phyloP scores from a whole-genome alignment of 2,888 invertebrate species.

The Harpalus rubripes region DNA sequence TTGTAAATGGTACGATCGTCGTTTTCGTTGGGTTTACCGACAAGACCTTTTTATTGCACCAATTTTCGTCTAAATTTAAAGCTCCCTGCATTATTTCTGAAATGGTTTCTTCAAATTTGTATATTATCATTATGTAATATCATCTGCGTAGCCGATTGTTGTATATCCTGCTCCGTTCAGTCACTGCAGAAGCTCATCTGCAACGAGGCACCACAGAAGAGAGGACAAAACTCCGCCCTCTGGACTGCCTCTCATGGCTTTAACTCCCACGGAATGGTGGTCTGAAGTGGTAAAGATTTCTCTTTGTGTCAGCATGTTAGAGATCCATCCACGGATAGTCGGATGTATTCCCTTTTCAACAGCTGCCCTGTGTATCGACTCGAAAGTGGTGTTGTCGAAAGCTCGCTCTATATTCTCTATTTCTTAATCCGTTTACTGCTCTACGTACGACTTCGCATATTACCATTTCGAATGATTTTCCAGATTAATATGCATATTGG shows the following conservation, averaged over 20 bases:
- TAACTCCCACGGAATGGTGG: background rate
- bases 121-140: background rate
- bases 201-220: background rate
- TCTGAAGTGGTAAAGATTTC: background rate
- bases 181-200: background rate
- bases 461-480: background rate
- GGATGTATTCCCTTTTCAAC: background rate
- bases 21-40: too few species aligned
- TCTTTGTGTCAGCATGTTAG: too few species aligned
- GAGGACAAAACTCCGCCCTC: background rate
- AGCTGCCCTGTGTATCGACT: constrained; percentile 61
- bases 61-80: too few species aligned
- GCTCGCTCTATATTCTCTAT: constrained; percentile 69
- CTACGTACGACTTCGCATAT: background rate
- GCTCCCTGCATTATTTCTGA: too few species aligned
- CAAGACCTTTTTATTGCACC: too few species aligned
- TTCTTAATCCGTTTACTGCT: background rate
- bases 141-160: background rate
- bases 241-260: too few species aligned
- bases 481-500: too few species aligned
- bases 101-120: too few species aligned
- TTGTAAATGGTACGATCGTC: too few species aligned
- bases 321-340: background rate
- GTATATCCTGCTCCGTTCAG: background rate
- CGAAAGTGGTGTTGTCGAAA: constrained; percentile 68